Evolutionary conservation across 2,797 vertebrate genomes (phyloP), one percentile per base, ranked within the genome.

Genomic region (Chaenodraco wilsoni): DNA sequence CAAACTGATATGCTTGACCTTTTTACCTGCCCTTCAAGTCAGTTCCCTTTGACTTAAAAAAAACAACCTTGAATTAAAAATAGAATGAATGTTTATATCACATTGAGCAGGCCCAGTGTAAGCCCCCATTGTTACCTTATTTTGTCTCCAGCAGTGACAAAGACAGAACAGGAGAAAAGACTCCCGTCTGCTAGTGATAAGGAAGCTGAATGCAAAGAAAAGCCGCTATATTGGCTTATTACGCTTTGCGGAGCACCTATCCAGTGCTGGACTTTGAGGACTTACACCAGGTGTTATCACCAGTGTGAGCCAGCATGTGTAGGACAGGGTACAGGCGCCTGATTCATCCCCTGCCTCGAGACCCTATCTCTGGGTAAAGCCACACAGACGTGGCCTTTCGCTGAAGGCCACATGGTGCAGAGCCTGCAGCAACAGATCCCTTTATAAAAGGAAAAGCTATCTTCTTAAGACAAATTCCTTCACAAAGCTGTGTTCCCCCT

Each of bases 371-470:
- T 74, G 77, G 72, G 88, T 69, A 87, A 89, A 93, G 79, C 82
- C 84, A 83, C 57, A 79, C 80, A 83, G 87, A 85, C 88, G 82
- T 93, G 86, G 86, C 93, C 91, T 92, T 93, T 93, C 57, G 66
- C 78, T 78, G 58, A 72, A 86, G 76, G 83, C 88, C 83, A 74
- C 65, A 48, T 82, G 91, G 85, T 74, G 86, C 77, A 70, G 57
- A 82, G 49, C 84, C 82, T 84, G 83, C 77, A 62, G 83, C 19
- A 82, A 66, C 74, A 49, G 74, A 87, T 88, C 76, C 79, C 7
- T 69, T 88, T 92, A 91, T 84, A 86, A 94, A 93, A 90, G 69
- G 83, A 75, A 81, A 84, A 76, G 79, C 82, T 81, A 56, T 87
- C 82, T 50, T 87, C 81, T 84, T 65, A 88, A 84, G 74, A 71